Percentiles rank a stretch among this genome's conserved stretches.
Conservation (phyloP, 2,113 vertebrate genomes). For the Ophiodon elongatus region DNA sequence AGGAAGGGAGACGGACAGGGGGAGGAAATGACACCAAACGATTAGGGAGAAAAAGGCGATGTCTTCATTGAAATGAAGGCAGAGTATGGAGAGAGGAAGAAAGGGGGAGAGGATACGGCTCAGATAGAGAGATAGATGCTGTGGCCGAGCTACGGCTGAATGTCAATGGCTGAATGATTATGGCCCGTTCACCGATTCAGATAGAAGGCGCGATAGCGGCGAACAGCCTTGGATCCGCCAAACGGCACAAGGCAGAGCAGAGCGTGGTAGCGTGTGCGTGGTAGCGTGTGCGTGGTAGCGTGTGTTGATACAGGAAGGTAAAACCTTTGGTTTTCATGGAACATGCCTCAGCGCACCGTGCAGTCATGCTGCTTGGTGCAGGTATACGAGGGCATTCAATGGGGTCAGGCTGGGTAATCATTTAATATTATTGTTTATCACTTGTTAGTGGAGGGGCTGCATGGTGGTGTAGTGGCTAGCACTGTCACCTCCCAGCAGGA, state of each 20-base stretch:
- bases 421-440: background rate
- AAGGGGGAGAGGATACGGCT: constrained; percentile 35
- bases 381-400: background rate
- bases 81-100: background rate
- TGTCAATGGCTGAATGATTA: constrained; percentile 76
- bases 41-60: constrained; percentile 19
- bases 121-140: constrained; percentile 28
- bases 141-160: constrained; percentile 56
- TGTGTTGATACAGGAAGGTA: background rate
- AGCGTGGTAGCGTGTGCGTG: constrained; percentile 19
- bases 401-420: background rate
- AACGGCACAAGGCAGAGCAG: constrained; percentile 41
- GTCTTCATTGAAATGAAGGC: background rate
- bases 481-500: too few species aligned
- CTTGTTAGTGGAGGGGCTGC: background rate
- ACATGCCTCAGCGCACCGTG: too few species aligned
- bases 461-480: too few species aligned
- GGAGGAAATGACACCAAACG: constrained; percentile 16
- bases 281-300: background rate
- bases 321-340: background rate
- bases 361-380: background rate
- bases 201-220: constrained; percentile 59
- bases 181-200: constrained; percentile 67
- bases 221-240: constrained; percentile 61
- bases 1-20: background rate